These are phyloP conservation scores for Caenorhabditis drosophilae DNA, from an alignment of 2,888 invertebrate genomes.

Conservation along the genomic window DNA sequence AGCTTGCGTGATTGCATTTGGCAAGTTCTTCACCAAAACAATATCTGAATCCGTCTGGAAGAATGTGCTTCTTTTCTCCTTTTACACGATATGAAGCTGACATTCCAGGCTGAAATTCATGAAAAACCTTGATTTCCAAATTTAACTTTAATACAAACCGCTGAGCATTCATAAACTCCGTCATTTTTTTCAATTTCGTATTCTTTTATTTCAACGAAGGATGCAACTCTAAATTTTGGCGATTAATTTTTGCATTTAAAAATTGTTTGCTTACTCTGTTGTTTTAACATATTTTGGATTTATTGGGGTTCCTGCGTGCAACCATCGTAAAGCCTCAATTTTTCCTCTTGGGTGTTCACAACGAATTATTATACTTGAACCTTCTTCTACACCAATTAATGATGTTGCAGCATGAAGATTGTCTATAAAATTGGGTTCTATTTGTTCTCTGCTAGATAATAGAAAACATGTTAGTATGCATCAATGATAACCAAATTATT, in stretches of 20 bases:
- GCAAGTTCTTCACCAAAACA: slow-evolving; percentile 39
- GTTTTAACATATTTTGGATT: slow-evolving; percentile 30
- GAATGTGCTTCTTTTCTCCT: slow-evolving; percentile 28
- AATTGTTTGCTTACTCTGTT: slow-evolving; percentile 15
- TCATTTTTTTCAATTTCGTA: slow-evolving; percentile 21
- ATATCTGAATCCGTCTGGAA: slow-evolving; percentile 35
- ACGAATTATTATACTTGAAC: slow-evolving; percentile 29
- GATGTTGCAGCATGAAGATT: slow-evolving; percentile 25
- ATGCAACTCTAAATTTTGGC: slow-evolving; percentile 18
- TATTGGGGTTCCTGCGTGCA: slow-evolving; percentile 24
- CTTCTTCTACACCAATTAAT: slow-evolving; percentile 36
- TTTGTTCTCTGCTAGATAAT: too few species aligned
- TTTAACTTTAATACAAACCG: slow-evolving; percentile 14
- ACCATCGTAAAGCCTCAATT: slow-evolving; percentile 32
- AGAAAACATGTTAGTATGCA: too few species aligned
- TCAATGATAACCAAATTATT: slow-evolving; percentile 2
- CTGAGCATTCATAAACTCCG: slow-evolving; percentile 41
- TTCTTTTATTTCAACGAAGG: slow-evolving; percentile 22
- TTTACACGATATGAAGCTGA: slow-evolving; percentile 41
- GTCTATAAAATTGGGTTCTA: slow-evolving; percentile 24
- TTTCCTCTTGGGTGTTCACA: slow-evolving; percentile 36
- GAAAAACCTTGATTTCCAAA: neutral
- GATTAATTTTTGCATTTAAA: slow-evolving; percentile 6
- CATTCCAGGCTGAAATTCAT: slow-evolving; percentile 33
- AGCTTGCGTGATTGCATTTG: slow-evolving; percentile 37